Conservation (phyloP, 1,140 invertebrate genomes). For the Leptinotarsa defecta region DNA sequence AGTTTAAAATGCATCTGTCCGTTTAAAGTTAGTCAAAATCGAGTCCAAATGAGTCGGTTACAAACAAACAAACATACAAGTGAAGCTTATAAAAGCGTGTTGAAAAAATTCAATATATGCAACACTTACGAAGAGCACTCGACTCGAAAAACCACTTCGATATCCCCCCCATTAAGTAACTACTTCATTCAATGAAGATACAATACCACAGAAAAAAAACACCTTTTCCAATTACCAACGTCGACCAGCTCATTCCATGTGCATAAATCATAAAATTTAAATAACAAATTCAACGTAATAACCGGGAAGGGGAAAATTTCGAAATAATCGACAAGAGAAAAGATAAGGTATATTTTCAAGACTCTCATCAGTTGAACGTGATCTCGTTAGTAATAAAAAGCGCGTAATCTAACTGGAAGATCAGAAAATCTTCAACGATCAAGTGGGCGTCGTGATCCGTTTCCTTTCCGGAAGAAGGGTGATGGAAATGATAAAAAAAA, state of each 20-base stretch:
- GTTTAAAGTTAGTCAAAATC: too few relatives aligned
- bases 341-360: neutral
- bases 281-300: neutral
- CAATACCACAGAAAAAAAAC: too few relatives aligned
- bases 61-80: too few relatives aligned
- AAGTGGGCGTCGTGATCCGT: neutral
- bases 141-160: too few relatives aligned
- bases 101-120: too few relatives aligned
- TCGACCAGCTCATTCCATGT: neutral
- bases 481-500: neutral
- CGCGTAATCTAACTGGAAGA: neutral
- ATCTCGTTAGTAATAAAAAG: neutral
- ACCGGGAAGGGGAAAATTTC: neutral
- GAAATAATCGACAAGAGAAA: neutral
- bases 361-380: neutral
- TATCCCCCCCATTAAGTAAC: too few relatives aligned
- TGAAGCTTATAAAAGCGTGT: too few relatives aligned
- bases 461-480: slow-evolving; percentile 5
- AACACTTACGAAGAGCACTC: too few relatives aligned
- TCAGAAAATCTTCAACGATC: neutral
- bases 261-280: neutral
- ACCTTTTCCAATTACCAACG: too few relatives aligned
- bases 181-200: too few relatives aligned
- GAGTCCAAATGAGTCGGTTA: too few relatives aligned
- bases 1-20: too few relatives aligned